Conservation (phyloP, 2,888 invertebrate species). For the Schizaphis graminum region DNA sequence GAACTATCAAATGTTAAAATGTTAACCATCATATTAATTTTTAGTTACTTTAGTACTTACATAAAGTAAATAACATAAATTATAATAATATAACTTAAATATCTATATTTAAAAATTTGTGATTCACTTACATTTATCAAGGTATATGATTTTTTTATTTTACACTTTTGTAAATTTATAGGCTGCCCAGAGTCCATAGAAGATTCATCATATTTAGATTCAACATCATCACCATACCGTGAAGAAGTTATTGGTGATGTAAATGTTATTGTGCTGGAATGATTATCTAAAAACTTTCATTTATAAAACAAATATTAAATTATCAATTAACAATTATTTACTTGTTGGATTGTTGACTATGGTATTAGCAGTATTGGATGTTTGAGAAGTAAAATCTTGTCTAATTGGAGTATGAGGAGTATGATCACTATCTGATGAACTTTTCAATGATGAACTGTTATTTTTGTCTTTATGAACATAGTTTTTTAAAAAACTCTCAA, state of each 20-base stretch:
- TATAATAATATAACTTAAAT: neutral
- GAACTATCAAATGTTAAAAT: neutral
- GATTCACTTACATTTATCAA: constrained; percentile 34
- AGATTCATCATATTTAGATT: constrained; percentile 59
- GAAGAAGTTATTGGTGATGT: constrained; percentile 63
- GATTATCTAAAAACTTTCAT: constrained; percentile 50
- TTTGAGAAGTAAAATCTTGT: constrained; percentile 61
- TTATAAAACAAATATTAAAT: neutral
- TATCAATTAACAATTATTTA: constrained; percentile 14
- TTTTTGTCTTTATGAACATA: neutral
- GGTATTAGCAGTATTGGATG: constrained; percentile 58
- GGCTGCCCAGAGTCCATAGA: constrained; percentile 51
- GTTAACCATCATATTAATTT: neutral
- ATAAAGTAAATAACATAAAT: neutral
- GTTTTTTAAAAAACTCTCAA: constrained; percentile 47
- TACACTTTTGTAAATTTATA: constrained; percentile 48
- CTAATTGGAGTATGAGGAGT: constrained; percentile 34
- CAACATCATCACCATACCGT: constrained; percentile 50
- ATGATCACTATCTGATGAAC: constrained; percentile 34
- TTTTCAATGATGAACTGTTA: constrained; percentile 33
- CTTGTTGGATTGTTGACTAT: constrained; percentile 52
- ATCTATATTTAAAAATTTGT: neutral
- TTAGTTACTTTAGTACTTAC: neutral
- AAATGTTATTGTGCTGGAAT: constrained; percentile 62
- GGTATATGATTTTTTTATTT: constrained; percentile 30